Conservation (phyloP, 2,113 vertebrate genomes). For the Sitta europaea region DNA sequence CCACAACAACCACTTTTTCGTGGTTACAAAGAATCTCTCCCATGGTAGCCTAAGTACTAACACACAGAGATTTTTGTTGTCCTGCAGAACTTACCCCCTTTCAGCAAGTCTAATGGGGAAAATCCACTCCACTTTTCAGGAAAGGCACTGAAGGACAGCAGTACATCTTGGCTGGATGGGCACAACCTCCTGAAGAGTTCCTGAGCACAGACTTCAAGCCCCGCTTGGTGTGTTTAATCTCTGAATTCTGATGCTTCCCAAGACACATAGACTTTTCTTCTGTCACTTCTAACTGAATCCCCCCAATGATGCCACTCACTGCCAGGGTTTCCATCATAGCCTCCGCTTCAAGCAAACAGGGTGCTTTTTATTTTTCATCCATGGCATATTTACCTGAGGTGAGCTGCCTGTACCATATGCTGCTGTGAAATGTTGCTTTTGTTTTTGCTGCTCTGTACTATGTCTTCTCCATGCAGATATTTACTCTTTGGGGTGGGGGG, state of each 20-base stretch:
- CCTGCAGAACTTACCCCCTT: neutral
- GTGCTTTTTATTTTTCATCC: neutral
- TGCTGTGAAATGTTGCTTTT: neutral
- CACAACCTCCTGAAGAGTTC: neutral
- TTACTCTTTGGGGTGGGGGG: neutral
- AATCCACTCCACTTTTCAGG: neutral
- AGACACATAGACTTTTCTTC: neutral
- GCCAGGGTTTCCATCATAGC: conserved; percentile 21
- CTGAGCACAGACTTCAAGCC: neutral
- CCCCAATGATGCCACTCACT: neutral
- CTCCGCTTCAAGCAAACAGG: rapidly evolving
- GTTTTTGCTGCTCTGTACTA: neutral
- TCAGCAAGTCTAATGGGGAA: neutral
- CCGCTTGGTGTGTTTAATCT: neutral
- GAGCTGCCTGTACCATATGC: neutral
- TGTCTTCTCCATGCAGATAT: neutral
- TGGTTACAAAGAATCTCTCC: neutral
- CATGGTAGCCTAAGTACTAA: neutral
- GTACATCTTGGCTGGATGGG: neutral
- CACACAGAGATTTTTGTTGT: neutral
- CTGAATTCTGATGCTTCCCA: neutral
- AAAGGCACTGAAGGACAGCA: neutral
- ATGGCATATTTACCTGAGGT: neutral
- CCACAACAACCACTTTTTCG: neutral
- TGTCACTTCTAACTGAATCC: neutral